A percentile compares a stretch with the other conserved stretches of the same genome.
Conservation (phyloP, 1,140 invertebrate genomes). For the Drosophila repletoides region DNA sequence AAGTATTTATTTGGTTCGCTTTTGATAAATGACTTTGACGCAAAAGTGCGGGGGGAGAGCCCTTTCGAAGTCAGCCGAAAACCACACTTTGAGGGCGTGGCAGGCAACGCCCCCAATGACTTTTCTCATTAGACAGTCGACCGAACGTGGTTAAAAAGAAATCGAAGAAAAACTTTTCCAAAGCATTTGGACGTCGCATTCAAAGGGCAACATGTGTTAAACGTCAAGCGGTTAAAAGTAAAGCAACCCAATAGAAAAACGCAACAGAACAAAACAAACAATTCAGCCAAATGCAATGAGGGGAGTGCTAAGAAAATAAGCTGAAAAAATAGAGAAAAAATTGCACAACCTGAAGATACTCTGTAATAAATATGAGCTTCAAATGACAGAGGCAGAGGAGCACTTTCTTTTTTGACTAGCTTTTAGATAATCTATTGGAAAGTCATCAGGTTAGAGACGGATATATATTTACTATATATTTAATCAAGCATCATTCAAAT, state of each 20-base stretch:
- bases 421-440: too few species aligned
- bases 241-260: conserved; percentile 19
- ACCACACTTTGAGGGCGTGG: conserved; percentile 41
- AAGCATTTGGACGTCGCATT: conserved; percentile 26
- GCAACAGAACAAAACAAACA: conserved; percentile 62
- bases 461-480: too few species aligned
- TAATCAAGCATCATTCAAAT: too few species aligned
- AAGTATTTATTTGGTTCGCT: conserved; percentile 56
- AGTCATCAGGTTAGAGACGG: too few species aligned
- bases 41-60: neutral
- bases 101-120: conserved; percentile 50
- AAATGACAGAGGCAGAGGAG: neutral
- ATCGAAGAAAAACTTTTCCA: conserved; percentile 59
- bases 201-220: conserved; percentile 65
- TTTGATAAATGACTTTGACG: conserved; percentile 77
- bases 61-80: conserved; percentile 3
- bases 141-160: conserved; percentile 60
- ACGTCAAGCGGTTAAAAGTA: conserved; percentile 53
- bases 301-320: conserved; percentile 1
- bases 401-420: too few species aligned
- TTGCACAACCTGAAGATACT: too few species aligned
- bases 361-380: too few species aligned
- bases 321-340: conserved; percentile 22
- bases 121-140: conserved; percentile 71
- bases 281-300: conserved; percentile 65